Base-by-base conservation (phyloP, 30 jellyfish, hydroid and myxozoan genomes). In the Rhopilema esculentum region DNA sequence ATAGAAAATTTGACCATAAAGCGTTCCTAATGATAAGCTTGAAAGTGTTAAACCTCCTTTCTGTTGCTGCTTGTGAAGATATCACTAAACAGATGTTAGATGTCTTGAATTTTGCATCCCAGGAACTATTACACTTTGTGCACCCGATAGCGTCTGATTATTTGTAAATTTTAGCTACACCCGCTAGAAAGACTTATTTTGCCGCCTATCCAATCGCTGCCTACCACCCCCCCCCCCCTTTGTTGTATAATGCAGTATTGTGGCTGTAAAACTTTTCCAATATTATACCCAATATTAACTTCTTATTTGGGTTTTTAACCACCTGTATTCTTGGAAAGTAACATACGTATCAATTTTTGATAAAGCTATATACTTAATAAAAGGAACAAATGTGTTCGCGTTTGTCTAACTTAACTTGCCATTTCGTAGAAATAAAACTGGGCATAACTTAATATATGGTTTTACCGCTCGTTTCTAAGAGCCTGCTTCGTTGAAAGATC, bases 361-460 rank as follows among this genome's bases (percentile, higher is more conserved):
- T 40, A 40, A 40, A 40, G 57, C 57, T 40, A 40, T 40, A 40
- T 40, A n/a, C n/a, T n/a, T n/a, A 40, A 40, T 40, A 40, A 40
- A 12, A 40, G 57, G 57, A 40, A 12, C 57, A 40, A 40, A 40
- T 40, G 57, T 40, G 57, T 40, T 40, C 57, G 12, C 57, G 57
- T 40, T 40, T 40, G 57, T 40, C 57, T 40, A 40, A 40, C 57
- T 40, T 40, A 40, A 40, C 74, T 64, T 64, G 31, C 31, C 74
- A 64, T 20, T 64, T 20, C 74, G 17, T 21, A 64, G 74, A 21
- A 64, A 20, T 21, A 64, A 20, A 20, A 0, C 69, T 73, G 49
- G 84, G 51, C 69, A 32, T 68, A 50, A 66, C 90, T 48, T 65
- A 80, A 66, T 79, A 79, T 80, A 80, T 80, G 90, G 48, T 78